Percentiles rank a stretch among this genome's conserved stretches.
These are phyloP conservation scores for Callipepla squamata DNA, from an alignment of 2,113 vertebrate genomes.

Conservation along the genomic window DNA sequence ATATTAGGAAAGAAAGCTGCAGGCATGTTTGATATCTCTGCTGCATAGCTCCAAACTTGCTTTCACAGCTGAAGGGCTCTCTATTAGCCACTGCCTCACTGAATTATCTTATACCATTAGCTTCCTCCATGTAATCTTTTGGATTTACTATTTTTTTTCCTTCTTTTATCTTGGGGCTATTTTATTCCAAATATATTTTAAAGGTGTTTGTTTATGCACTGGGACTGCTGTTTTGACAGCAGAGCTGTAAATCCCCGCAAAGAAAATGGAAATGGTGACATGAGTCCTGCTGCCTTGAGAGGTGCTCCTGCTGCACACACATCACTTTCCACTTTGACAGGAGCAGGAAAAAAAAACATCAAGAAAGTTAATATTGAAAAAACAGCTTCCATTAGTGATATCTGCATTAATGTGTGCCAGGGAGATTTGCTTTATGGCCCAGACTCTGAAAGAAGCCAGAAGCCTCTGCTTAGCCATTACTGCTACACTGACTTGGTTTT, in stretches of 20 bases:
- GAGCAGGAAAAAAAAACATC: neutral
- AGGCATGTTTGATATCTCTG: neutral
- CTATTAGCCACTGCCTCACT: neutral
- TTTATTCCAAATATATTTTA: conserved; percentile 2
- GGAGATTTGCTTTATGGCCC: neutral
- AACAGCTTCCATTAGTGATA: neutral
- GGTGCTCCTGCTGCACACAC: neutral
- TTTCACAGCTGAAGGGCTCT: neutral
- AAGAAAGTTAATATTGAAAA: neutral
- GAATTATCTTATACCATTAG: neutral
- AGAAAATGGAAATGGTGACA: neutral
- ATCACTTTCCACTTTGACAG: neutral
- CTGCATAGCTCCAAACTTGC: neutral
- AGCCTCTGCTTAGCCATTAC: neutral
- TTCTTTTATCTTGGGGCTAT: neutral
- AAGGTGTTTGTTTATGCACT: neutral
- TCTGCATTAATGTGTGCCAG: neutral
- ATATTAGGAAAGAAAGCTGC: neutral
- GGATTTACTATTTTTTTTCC: neutral
- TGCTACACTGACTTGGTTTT: neutral
- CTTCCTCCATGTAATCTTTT: neutral
- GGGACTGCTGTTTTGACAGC: neutral
- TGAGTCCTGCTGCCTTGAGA: neutral
- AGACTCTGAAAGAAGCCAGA: neutral
- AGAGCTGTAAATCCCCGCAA: neutral